Evolutionary conservation across 2,888 invertebrate genomes (phyloP), one percentile per base, ranked within the genome.

Genomic region (Erynnis tages): DNA sequence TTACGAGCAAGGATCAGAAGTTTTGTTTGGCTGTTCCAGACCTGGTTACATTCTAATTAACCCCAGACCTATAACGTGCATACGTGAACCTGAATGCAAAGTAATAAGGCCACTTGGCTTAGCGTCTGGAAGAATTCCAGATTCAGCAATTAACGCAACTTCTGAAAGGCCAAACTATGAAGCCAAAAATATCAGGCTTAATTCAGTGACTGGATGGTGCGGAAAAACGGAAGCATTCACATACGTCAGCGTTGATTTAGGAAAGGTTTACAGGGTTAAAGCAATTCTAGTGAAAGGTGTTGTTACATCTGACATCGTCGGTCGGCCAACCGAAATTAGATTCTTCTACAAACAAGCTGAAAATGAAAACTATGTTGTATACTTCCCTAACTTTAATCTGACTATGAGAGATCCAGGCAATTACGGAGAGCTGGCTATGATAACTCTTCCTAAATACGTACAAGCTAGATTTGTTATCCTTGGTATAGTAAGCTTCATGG

Each of bases 211-310:
- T 37, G 97, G 97, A 11, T 98, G 97, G 97, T 97, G 97, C 81
- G 97, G 97, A n/a, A 97, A 97, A 69, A 96, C 96, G 85, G 98
- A 98, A 86, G 96, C 97, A 0, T 98, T 98, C 71, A 98, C 98
- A 0, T 98, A 98, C 68, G 96, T 98, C 4, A 97, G 96, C 69
- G 97, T 98, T 0, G 98, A 98, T 80, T 91, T 98, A 58, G 98
- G 98, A 30, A 94, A 95, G 83, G 94, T 97, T n/a, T 96, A 94
- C 76, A 92, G 97, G 62, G 95, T 98, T 0, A 97, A 97, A 82
- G 97, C 97, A 13, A 97, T 97, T 64, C 89, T 97, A 27, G 97
- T 97, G 0, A 97, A 97, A 84, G 97, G 97, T 45, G 97, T 98
- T 4, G 96, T 98, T 1, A 97, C 97, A 0, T 97, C 97, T 62